Percentiles rank a stretch among this genome's conserved stretches.
These are phyloP conservation scores for Danio albolineatus DNA, from an alignment of 2,797 vertebrate species.

Conservation along the genomic window DNA sequence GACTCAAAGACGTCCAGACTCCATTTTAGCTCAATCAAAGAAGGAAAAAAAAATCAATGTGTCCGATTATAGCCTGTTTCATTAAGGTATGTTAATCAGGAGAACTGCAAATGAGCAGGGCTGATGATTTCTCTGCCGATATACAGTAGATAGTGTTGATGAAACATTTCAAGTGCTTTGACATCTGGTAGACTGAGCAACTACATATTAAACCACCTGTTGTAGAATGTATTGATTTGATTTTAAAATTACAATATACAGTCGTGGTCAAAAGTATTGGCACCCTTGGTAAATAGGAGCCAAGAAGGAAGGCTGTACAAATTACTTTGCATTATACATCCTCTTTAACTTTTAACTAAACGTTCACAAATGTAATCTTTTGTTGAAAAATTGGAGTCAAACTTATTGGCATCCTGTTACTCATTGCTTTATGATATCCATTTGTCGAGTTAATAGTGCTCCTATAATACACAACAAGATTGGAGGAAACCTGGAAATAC, in stretches of 20 bases:
- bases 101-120: slow-evolving; percentile 62
- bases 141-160: slow-evolving; percentile 35
- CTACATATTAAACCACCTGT: slow-evolving; percentile 2
- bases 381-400: too few relatives aligned
- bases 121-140: slow-evolving; percentile 73
- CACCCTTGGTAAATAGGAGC: too few relatives aligned
- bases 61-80: slow-evolving; percentile 89
- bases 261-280: not conserved
- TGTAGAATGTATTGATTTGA: slow-evolving; percentile 7
- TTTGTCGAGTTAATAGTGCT: too few relatives aligned
- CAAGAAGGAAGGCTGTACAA: too few relatives aligned
- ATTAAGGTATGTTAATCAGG: slow-evolving; percentile 89
- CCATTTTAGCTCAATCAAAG: slow-evolving; percentile 94
- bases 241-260: not conserved
- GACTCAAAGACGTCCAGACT: slow-evolving; percentile 88
- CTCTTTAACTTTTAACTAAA: too few relatives aligned
- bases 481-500: too few relatives aligned
- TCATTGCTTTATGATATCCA: too few relatives aligned
- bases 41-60: slow-evolving; percentile 91
- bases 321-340: too few relatives aligned
- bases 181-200: slow-evolving; percentile 17
- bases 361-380: too few relatives aligned
- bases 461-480: too few relatives aligned
- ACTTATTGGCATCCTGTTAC: too few relatives aligned
- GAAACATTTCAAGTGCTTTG: slow-evolving; percentile 25